Conservation (phyloP, 2,113 vertebrate genomes). For the Heterocephalus glaber region DNA sequence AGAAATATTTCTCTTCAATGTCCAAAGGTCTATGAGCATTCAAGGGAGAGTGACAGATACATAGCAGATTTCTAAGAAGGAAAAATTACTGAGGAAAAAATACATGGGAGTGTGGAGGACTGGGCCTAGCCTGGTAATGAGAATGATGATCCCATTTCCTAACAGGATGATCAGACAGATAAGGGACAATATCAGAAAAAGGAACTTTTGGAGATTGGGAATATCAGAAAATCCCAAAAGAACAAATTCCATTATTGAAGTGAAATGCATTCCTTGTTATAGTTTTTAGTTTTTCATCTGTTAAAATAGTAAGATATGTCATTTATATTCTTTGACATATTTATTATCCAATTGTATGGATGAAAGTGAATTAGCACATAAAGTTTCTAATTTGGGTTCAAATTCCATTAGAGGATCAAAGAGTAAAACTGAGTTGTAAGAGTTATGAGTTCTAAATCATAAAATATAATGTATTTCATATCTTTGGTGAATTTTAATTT, state of each 20-base stretch:
- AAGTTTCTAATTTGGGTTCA: background rate
- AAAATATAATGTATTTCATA: background rate
- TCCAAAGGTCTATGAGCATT: conserved; percentile 34
- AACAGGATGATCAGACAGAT: conserved; percentile 3
- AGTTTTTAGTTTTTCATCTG: conserved; percentile 7
- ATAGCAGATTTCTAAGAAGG: conserved; percentile 71
- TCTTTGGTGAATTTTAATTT: background rate
- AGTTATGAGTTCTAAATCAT: background rate
- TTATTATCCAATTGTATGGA: background rate
- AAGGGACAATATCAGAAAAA: conserved; percentile 7
- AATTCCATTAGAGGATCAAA: background rate
- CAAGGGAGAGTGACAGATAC: conserved; percentile 59
- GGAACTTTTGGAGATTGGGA: conserved; percentile 8
- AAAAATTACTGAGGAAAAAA: too few species aligned
- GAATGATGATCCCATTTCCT: conserved; percentile 30
- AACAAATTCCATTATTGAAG: conserved; percentile 37
- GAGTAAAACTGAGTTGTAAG: background rate
- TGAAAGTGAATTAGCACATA: background rate
- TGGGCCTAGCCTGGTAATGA: conserved; percentile 15
- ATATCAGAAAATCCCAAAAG: too few species aligned
- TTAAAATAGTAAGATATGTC: background rate
- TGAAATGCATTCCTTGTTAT: background rate
- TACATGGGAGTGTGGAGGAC: conserved; percentile 62
- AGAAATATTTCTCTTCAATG: background rate
- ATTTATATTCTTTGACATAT: background rate